Conservation (phyloP, 2,113 vertebrate species). For the Rhinogobius similis region DNA sequence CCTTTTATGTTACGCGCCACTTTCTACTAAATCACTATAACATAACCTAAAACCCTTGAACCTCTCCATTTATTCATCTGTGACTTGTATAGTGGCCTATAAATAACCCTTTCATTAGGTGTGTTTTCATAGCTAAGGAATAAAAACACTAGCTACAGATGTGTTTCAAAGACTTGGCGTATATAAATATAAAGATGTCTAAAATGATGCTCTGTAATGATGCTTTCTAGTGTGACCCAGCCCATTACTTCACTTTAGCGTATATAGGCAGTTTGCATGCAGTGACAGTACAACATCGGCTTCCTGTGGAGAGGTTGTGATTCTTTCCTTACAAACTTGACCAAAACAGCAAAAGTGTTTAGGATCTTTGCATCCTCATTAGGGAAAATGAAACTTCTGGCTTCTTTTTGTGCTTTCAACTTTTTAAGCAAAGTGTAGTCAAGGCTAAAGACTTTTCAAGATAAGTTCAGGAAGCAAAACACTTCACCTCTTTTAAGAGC, state of each 20-base stretch:
- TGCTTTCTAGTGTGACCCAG: slow-evolving; percentile 41
- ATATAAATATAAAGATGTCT: slow-evolving; percentile 21
- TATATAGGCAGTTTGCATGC: slow-evolving; percentile 35
- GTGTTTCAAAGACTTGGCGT: slow-evolving; percentile 36
- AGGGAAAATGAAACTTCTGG: slow-evolving; percentile 15
- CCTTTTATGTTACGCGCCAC: background rate
- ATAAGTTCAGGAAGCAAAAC: slow-evolving; percentile 15
- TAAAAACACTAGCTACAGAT: slow-evolving; percentile 14
- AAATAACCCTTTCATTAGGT: slow-evolving; percentile 23
- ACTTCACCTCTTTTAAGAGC: slow-evolving; percentile 17
- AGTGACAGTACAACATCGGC: slow-evolving; percentile 19
- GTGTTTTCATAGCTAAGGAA: background rate
- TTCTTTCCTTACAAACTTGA: slow-evolving; percentile 31
- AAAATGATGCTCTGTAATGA: slow-evolving; percentile 37
- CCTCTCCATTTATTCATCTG: background rate
- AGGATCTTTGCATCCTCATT: slow-evolving; percentile 39
- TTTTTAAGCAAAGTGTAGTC: slow-evolving; percentile 20
- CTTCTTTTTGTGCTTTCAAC: slow-evolving; percentile 14
- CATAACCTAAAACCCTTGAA: background rate
- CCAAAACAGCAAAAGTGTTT: slow-evolving; percentile 29
- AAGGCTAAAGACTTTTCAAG: slow-evolving; percentile 12
- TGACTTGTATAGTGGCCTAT: slow-evolving; percentile 12
- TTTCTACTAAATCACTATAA: background rate
- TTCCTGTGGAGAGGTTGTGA: slow-evolving; percentile 23
- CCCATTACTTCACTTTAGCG: slow-evolving; percentile 31